Conservation (phyloP, 92 coral and sea anemone genomes). For the Porites lobata region DNA sequence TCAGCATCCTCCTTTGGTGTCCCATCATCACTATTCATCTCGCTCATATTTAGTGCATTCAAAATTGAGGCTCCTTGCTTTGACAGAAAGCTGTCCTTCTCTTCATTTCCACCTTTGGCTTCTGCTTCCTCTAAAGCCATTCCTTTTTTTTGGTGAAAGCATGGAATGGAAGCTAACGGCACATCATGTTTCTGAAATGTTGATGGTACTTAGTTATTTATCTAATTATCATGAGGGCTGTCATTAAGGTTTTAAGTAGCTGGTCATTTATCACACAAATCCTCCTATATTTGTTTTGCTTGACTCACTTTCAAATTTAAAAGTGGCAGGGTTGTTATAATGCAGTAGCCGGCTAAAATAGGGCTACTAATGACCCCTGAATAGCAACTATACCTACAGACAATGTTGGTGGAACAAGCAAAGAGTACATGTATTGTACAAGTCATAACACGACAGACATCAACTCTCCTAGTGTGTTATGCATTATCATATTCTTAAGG, state of each 20-base stretch:
- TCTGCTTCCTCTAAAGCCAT: conserved; percentile 19
- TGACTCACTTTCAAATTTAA: no score
- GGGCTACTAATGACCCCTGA: no score
- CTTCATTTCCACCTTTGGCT: background rate
- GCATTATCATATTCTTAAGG: no score
- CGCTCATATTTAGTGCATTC: conserved; percentile 31
- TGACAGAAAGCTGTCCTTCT: background rate
- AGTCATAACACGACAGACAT: no score
- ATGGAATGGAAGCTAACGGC: conserved; percentile 96
- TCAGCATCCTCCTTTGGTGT: background rate
- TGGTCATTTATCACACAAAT: no score
- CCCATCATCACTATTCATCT: background rate
- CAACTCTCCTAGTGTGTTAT: no score
- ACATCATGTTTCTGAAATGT: conserved; percentile 93
- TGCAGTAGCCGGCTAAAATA: no score
- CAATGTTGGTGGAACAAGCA: no score
- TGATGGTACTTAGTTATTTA: background rate
- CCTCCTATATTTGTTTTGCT: no score
- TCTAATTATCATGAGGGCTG: background rate
- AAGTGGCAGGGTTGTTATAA: no score
- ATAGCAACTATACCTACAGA: no score
- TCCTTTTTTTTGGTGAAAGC: conserved; percentile 88
- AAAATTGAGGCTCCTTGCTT: conserved; percentile 36
- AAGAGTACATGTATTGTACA: no score
- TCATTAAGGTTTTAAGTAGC: background rate